Conservation (phyloP, 2,797 vertebrate species). For the Hafferia zeledoni region DNA sequence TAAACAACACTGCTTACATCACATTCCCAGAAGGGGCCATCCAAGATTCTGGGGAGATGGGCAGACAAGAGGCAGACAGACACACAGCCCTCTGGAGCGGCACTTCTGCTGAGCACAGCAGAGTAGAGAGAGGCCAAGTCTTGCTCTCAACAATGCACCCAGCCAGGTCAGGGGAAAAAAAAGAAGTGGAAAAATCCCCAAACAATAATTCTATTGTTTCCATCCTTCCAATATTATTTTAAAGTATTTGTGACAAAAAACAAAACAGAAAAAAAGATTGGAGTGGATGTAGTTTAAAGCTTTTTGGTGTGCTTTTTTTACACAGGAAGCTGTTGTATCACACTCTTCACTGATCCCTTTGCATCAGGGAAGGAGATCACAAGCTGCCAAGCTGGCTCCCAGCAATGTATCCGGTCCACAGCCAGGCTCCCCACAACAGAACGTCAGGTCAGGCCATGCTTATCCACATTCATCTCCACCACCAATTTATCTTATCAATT, state of each 20-base stretch:
- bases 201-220: conserved; percentile 23
- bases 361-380: neutral
- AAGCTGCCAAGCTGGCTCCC: neutral
- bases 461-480: neutral
- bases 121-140: neutral
- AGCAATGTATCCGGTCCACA: fast-evolving
- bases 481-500: neutral
- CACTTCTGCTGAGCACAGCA: neutral
- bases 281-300: neutral
- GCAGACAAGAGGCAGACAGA: neutral
- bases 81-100: neutral
- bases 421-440: neutral
- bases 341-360: neutral
- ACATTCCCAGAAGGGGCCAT: neutral
- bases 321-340: neutral
- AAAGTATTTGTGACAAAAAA: neutral
- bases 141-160: neutral
- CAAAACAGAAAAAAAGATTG: neutral
- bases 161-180: neutral
- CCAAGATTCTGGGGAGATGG: neutral
- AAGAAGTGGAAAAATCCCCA: neutral
- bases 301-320: neutral
- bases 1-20: neutral
- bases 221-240: neutral
- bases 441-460: fast-evolving